These are phyloP conservation scores for Hylia prasina DNA, from an alignment of 2,113 vertebrate genomes.

Conservation along the genomic window DNA sequence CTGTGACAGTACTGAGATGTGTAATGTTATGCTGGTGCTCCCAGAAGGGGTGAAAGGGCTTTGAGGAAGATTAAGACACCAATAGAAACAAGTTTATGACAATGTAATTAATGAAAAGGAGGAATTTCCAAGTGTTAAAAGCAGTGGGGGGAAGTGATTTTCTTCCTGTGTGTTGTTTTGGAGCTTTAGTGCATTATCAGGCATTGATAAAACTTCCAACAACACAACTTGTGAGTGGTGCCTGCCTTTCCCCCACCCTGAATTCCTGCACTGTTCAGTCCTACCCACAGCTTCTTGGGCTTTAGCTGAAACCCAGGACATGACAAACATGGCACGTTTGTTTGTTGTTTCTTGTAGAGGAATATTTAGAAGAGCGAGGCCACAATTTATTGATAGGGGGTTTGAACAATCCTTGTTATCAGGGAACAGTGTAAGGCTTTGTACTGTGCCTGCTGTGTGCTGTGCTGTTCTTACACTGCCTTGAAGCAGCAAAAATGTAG, in stretches of 20 bases:
- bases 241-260: not conserved
- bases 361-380: too few relatives aligned
- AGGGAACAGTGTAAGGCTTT: too few relatives aligned
- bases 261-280: not conserved
- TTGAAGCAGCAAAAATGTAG: too few relatives aligned
- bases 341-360: not conserved
- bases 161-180: not conserved
- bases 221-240: accelerated
- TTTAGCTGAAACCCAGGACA: not conserved
- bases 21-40: not conserved
- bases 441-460: too few relatives aligned
- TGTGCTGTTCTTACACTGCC: too few relatives aligned
- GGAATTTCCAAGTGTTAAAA: not conserved
- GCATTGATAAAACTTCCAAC: not conserved
- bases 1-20: too few relatives aligned
- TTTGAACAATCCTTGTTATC: too few relatives aligned
- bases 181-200: not conserved
- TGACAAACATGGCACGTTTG: not conserved
- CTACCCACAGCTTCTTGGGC: not conserved
- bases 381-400: too few relatives aligned
- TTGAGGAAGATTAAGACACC: not conserved
- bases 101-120: not conserved
- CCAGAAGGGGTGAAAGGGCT: not conserved
- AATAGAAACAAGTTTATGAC: not conserved
- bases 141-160: not conserved